These are phyloP conservation scores for Callipepla californica DNA, from an alignment of 2,113 vertebrate species.

Conservation along the genomic window DNA sequence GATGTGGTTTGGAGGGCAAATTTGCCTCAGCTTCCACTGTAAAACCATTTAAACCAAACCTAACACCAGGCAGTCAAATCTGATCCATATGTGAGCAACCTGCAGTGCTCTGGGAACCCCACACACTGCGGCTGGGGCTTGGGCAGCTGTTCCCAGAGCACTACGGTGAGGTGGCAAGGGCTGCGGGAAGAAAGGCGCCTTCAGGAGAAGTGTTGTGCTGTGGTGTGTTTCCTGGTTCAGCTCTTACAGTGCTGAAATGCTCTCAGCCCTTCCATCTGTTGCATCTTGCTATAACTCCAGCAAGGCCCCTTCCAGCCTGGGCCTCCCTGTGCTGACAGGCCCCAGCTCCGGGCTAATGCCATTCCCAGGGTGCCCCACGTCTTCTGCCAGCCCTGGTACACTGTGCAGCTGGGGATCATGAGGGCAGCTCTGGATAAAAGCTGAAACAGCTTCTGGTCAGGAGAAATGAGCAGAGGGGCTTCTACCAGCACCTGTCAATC, in stretches of 20 bases:
- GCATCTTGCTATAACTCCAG: neutral
- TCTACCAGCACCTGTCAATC: constrained; percentile 23
- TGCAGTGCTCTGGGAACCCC: neutral
- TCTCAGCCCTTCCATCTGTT: neutral
- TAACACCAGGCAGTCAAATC: neutral
- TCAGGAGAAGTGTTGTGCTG: neutral
- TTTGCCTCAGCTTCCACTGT: neutral
- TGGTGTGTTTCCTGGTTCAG: neutral
- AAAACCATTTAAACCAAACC: neutral
- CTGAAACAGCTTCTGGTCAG: neutral
- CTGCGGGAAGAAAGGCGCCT: fast-evolving
- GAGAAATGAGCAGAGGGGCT: neutral
- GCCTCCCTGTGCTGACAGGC: fast-evolving
- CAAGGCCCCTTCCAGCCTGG: fast-evolving
- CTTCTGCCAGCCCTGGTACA: neutral
- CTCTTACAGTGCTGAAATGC: neutral
- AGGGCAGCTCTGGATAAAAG: neutral
- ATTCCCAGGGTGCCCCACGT: neutral
- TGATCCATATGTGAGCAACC: neutral
- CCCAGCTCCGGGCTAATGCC: neutral
- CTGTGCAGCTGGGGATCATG: neutral
- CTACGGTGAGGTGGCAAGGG: fast-evolving
- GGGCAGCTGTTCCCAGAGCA: neutral
- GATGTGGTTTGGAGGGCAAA: constrained; percentile 26
- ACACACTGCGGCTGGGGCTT: fast-evolving